Conservation (phyloP, 2,113 vertebrate species). For the Diadophis punctatus region DNA sequence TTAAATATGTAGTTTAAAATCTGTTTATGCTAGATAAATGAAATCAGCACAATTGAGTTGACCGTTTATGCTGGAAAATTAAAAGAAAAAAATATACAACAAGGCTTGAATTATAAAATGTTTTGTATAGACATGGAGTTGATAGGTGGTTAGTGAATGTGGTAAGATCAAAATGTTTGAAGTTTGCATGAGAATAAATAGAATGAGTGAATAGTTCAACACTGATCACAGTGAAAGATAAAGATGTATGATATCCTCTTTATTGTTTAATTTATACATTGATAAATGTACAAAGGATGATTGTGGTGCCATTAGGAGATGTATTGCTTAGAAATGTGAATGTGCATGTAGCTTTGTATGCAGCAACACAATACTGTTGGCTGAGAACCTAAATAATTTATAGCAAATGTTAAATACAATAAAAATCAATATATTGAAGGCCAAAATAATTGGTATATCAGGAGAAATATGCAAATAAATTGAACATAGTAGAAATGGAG, state of each 20-base stretch:
- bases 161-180: neutral
- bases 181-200: neutral
- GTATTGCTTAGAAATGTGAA: neutral
- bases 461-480: neutral
- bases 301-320: neutral
- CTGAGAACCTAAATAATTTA: neutral
- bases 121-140: neutral
- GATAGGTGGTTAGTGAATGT: neutral
- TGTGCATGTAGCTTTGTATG: neutral
- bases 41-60: neutral
- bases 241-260: neutral
- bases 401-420: neutral
- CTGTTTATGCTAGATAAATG: neutral
- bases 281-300: neutral
- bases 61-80: neutral
- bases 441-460: neutral
- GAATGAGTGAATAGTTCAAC: neutral
- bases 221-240: neutral
- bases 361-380: neutral
- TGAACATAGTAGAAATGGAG: neutral
- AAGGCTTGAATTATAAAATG: neutral
- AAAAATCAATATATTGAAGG: neutral
- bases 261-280: neutral
- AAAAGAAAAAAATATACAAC: neutral
- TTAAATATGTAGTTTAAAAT: neutral